These are phyloP conservation scores for Petrolisthes manimaculis DNA, from an alignment of 2,888 invertebrate species.

Conservation along the genomic window DNA sequence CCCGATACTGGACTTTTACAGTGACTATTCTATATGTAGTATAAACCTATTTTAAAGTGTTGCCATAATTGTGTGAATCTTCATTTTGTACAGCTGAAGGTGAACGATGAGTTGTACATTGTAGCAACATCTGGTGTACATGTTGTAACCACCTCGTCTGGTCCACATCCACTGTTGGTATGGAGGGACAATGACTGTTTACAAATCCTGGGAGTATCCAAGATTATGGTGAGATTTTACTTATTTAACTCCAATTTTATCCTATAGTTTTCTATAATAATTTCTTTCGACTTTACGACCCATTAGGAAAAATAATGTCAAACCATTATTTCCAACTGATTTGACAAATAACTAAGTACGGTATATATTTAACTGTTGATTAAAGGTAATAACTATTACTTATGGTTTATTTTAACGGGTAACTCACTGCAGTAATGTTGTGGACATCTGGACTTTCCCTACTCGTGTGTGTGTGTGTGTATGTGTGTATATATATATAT, in stretches of 20 bases:
- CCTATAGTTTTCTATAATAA: no score
- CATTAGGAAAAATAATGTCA: no score
- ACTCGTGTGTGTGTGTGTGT: not conserved
- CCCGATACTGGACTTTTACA: no score
- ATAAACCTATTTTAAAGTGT: no score
- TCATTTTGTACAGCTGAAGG: not conserved
- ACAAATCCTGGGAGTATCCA: not conserved
- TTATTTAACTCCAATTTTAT: not conserved
- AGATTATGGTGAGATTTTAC: not conserved
- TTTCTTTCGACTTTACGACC: not conserved
- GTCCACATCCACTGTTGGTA: not conserved
- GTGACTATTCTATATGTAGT: no score
- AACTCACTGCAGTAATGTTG: not conserved
- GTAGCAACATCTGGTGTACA: constrained; percentile 2
- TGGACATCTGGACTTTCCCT: constrained; percentile 33
- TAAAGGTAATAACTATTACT: not conserved
- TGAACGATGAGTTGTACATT: not conserved
- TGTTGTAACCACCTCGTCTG: not conserved
- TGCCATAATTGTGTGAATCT: no score
- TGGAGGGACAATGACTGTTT: constrained; percentile 5
- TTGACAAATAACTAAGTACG: no score
- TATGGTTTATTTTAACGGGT: not conserved
- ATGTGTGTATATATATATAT: no score
- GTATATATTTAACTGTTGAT: no score
- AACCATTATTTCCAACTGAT: no score